Evolutionary conservation across 2,888 invertebrate species (phyloP), one percentile per base, ranked within the genome.

Genomic region (Margaritifera margaritifera): DNA sequence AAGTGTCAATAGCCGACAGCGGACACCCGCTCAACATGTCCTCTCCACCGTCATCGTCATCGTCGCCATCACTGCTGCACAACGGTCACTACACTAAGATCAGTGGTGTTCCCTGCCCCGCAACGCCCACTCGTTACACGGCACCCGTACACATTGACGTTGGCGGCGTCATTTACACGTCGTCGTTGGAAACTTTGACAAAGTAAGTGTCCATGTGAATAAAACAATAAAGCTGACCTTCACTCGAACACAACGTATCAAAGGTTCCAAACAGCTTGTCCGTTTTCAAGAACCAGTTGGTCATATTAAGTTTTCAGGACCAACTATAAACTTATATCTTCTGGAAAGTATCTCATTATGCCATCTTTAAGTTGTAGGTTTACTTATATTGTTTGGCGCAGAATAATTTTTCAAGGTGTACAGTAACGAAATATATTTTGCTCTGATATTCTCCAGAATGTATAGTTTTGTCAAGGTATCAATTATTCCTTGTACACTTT

Each of bases 131-230:
- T 53, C 93, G 95, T 72, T 96, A 95, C 90, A 97, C 96, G 68
- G 98, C 98, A 3, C 98, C 98, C 0, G 98, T 98, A 0, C 98
- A 98, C 90, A 98, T 98, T 81, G 98, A 98, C 90, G 98, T 98
- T 65, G 98, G 98, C 8, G 98, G 98, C 53, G 96, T 96, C 67
- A 98, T 98, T 84, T 98, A 98, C 91, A 98, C 98, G 0, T 97
- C 97, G 6, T 97, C 97, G 0, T 91, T 98, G 88, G 97, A 98
- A 91, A 98, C 98, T 8, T 92, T 98, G 56, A 98, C 98, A 76
- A 94, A 94, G 96, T 96, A 91, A 93, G 94, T 92, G 19, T 4
- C 42, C 42, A 42, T 3, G 42, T 42, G 15, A 42, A 42, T 42
- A 11, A 42, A 25, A 27, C 27, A 31, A 25, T 15, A 52, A 25